Evolutionary conservation across 2,113 vertebrate species (phyloP), one percentile per base, ranked within the genome.

Genomic region (Anarhynchus alexandrinus): DNA sequence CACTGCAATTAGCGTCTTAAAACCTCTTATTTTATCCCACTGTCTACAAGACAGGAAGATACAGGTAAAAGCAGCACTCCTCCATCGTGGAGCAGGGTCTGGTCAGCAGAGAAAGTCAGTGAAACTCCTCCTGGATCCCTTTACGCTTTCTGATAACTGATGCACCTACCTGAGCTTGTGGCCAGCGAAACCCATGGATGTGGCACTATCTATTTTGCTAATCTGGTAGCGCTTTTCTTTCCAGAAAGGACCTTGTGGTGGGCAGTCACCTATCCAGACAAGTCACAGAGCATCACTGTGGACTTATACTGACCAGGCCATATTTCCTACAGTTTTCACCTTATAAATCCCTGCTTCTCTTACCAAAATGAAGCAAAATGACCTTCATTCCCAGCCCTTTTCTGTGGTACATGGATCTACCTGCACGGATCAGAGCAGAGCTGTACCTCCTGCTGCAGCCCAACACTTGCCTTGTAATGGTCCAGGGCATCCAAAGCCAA

Each of bases 401-500:
- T 69, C 54, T 85, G 29, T 58, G 69, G 34, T 34, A 82, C 25
- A 11, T 43, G 29, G 32, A 78, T 61, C 64, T 62, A 55, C 49
- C 42, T 66, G 64, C 74, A 66, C 21, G 36, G 36, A 73, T 80
- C 26, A 72, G 57, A 88, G 32, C 64, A 54, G 38, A 83, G 36
- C 34, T 2, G 15, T 58, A 78, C 7, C 42, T 82, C 27, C 58
- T 72, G 52, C 49, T 86, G 32, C 67, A 70, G 64, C 45, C 54
- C 61, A 52, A 42, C 19, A 88, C 98, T 98, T 98, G 97, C 99
- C 99, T 99, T 99, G 97, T 99, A 99, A 73, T 99, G 99, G 76
- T 99, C 99, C 94, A 99, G 98, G 23, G 99, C 98, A 32, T 99
- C 99, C 96, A 99, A 95, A 9, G 99, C 98, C 96, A 99, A 98